Conservation (phyloP, 2,113 vertebrate species). For the Cryptomyrus ogoouensis region DNA sequence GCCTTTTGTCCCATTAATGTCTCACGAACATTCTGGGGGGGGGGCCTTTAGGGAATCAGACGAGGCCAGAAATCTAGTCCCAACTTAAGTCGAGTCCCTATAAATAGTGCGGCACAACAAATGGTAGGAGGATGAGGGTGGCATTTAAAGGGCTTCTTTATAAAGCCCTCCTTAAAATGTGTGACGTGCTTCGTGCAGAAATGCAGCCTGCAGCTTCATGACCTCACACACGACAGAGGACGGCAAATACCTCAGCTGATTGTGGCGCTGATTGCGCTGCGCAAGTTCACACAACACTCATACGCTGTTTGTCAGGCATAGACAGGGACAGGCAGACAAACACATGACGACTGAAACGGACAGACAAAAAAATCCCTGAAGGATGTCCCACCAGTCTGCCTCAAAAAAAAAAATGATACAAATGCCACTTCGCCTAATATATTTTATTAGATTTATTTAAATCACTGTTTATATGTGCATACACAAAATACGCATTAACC, state of each 20-base stretch:
- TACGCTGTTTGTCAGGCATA: neutral
- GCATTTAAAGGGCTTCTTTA: conserved; percentile 23
- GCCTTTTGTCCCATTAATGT: conserved; percentile 35
- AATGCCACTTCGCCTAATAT: neutral
- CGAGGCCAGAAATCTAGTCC: conserved; percentile 24
- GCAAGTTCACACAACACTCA: neutral
- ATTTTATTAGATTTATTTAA: neutral
- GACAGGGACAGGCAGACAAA: neutral
- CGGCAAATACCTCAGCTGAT: neutral
- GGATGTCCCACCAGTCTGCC: neutral
- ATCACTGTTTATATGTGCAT: neutral
- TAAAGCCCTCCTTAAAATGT: neutral
- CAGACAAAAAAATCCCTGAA: neutral
- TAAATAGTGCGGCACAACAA: conserved; percentile 29
- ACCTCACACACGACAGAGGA: neutral
- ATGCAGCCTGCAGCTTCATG: neutral
- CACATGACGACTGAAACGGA: neutral
- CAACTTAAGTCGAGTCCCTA: conserved; percentile 25
- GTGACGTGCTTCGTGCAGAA: neutral
- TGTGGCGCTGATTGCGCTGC: neutral
- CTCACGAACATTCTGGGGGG: conserved; percentile 20
- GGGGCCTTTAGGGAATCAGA: conserved; percentile 25
- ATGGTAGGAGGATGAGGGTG: conserved; percentile 24
- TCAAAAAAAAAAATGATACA: neutral
- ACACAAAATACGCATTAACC: neutral